Evolutionary conservation across 2,888 invertebrate species (phyloP).

Genomic region (Melanostoma mellinum): DNA sequence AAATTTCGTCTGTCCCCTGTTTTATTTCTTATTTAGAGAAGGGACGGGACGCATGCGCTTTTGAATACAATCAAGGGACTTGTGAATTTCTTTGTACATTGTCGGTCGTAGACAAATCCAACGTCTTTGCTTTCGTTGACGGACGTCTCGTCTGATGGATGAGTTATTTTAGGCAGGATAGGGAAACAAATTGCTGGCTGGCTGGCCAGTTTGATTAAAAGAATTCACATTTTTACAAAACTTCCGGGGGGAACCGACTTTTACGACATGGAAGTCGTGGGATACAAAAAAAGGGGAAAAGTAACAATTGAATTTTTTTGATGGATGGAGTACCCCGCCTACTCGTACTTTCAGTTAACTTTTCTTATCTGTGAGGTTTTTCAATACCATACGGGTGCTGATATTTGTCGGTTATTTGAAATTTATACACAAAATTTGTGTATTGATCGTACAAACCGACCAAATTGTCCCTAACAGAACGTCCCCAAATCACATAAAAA

Average conservation of each 20-base stretch:
- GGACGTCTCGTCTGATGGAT: constrained; percentile 22
- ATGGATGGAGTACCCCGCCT: neutral
- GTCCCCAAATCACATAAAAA: neutral
- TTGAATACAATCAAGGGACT: constrained; percentile 14
- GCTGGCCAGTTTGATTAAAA: constrained; percentile 16
- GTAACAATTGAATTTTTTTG: constrained; percentile 15
- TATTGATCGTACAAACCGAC: no score
- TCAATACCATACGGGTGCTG: no score
- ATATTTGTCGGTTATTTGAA: no score
- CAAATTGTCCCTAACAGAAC: no score
- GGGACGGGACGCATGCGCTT: constrained; percentile 6
- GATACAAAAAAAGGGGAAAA: neutral
- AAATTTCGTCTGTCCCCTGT: neutral
- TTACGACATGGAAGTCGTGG: neutral
- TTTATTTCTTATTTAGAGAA: neutral
- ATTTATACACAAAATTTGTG: no score
- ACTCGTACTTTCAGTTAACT: no score
- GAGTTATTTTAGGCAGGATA: constrained; percentile 11
- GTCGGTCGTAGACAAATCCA: neutral
- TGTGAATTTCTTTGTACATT: constrained; percentile 22
- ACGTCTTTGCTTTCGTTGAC: constrained; percentile 10
- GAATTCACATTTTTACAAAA: neutral
- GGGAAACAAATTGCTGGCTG: constrained; percentile 27
- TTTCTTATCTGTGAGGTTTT: no score
- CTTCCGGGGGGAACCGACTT: constrained; percentile 8